Conservation (phyloP, 2,888 invertebrate genomes). For the Euproctis similis region DNA sequence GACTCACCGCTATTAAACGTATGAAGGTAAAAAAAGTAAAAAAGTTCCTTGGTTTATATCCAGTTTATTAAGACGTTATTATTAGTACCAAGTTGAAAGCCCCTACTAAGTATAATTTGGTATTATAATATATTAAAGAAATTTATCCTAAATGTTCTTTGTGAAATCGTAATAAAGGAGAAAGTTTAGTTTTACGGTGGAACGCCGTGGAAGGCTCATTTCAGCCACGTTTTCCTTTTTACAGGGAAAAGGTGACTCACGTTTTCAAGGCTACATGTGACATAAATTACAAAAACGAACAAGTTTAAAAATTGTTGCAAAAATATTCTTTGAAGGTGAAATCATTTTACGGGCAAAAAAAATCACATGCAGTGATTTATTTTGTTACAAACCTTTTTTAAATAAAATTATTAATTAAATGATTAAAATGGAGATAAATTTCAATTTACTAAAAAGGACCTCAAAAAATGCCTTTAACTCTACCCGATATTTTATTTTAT, state of each 20-base stretch:
- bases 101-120: constrained; percentile 1
- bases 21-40: too few species aligned
- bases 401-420: too few species aligned
- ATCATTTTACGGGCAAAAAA: too few species aligned
- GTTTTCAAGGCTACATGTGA: background rate
- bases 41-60: too few species aligned
- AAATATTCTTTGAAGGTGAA: background rate
- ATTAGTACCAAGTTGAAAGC: background rate
- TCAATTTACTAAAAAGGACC: too few species aligned
- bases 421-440: too few species aligned
- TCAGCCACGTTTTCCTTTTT: background rate
- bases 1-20: too few species aligned
- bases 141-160: constrained; percentile 1
- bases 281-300: background rate
- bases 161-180: constrained; percentile 4
- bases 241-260: background rate
- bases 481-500: too few species aligned
- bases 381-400: too few species aligned
- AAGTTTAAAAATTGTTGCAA: background rate
- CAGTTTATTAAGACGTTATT: too few species aligned
- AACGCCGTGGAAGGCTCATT: constrained; percentile 1
- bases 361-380: too few species aligned
- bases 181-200: constrained; percentile 4
- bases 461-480: too few species aligned
- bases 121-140: constrained; percentile 2